Conservation (phyloP, 2,888 invertebrate genomes). For the Heterodera filipjevi region DNA sequence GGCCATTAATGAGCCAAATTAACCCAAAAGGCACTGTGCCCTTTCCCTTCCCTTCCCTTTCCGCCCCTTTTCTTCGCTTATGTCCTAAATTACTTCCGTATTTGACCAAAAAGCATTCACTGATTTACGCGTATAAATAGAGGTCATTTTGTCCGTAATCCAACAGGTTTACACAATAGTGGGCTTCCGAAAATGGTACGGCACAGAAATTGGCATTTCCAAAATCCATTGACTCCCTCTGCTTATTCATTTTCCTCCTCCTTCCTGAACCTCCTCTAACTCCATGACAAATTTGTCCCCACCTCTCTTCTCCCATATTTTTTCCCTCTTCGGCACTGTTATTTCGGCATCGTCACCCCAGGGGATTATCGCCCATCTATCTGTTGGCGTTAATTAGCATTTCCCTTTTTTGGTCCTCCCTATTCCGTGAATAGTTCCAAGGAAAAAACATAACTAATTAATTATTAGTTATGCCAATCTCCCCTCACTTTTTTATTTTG, state of each 20-base stretch:
- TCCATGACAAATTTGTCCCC: background rate
- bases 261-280: background rate
- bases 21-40: background rate
- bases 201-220: background rate
- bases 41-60: background rate
- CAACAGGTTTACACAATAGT: background rate
- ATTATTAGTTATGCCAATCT: background rate
- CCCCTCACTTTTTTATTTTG: background rate
- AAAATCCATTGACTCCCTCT: no score
- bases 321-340: background rate
- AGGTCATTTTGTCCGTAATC: background rate
- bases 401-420: background rate
- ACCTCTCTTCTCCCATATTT: background rate
- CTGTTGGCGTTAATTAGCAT: background rate
- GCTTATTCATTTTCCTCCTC: no score
- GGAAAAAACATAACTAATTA: background rate
- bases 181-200: no score
- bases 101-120: constrained; percentile 7
- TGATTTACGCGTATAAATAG: background rate
- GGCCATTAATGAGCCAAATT: constrained; percentile 1
- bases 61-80: background rate
- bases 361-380: background rate
- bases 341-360: background rate
- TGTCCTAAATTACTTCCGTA: background rate
- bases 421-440: background rate